Conservation (phyloP, 2,888 invertebrate genomes). For the Psococerastis gibbosa region DNA sequence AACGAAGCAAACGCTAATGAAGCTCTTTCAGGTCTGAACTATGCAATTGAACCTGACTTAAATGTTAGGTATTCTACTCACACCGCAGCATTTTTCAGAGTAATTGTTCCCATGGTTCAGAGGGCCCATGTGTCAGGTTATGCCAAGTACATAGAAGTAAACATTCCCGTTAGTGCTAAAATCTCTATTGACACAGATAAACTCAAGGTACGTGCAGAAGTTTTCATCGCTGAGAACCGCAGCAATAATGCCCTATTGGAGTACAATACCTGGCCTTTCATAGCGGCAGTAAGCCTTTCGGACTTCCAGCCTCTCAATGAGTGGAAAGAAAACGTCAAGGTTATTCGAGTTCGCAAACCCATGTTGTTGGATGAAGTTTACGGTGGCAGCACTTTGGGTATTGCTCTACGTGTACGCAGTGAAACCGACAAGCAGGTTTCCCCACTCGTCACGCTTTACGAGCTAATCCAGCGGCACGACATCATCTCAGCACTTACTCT, state of each 20-base stretch:
- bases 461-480: neutral
- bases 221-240: constrained; percentile 31
- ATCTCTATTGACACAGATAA: constrained; percentile 30
- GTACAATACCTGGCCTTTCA: constrained; percentile 43
- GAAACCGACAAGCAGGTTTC: constrained; percentile 30
- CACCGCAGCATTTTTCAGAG: constrained; percentile 39
- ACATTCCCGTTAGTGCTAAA: constrained; percentile 33
- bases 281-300: constrained; percentile 35
- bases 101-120: constrained; percentile 39
- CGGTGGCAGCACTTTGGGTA: constrained; percentile 26
- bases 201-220: constrained; percentile 27
- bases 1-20: too few species aligned
- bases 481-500: neutral
- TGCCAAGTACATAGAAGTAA: constrained; percentile 36
- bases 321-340: constrained; percentile 14
- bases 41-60: constrained; percentile 4
- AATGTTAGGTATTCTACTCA: constrained; percentile 28
- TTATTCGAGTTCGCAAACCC: constrained; percentile 17
- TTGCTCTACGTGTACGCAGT: constrained; percentile 32
- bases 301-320: constrained; percentile 28
- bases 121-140: constrained; percentile 40
- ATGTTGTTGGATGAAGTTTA: constrained; percentile 16
- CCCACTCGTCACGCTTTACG: constrained; percentile 24
- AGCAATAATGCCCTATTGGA: constrained; percentile 34
- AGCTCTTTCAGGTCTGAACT: too few species aligned